Percentiles rank a stretch among this genome's conserved stretches.
Evolutionary conservation across 1,140 invertebrate species (phyloP).

Genomic region (Drosophila sp.): DNA sequence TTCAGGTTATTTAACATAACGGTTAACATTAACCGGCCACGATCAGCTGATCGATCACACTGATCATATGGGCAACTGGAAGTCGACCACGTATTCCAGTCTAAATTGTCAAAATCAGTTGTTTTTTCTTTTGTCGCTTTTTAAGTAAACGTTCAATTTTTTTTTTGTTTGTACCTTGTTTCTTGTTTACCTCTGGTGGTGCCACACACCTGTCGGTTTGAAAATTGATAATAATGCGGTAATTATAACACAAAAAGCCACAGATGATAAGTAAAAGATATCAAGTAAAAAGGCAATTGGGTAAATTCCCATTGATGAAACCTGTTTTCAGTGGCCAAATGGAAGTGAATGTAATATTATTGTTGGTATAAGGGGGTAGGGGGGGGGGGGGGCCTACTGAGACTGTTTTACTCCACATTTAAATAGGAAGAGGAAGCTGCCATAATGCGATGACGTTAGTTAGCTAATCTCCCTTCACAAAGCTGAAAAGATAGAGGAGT

Average conservation of each 20-base stretch:
- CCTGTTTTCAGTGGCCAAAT: slow-evolving; percentile 5
- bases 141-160: background rate
- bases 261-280: slow-evolving; percentile 12
- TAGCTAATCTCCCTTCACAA: slow-evolving; percentile 17
- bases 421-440: slow-evolving; percentile 21
- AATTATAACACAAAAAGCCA: slow-evolving; percentile 22
- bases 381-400: background rate
- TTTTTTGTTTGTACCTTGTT: slow-evolving; percentile 3
- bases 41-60: slow-evolving; percentile 39
- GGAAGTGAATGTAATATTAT: slow-evolving; percentile 5
- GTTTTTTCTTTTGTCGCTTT: background rate
- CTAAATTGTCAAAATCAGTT: slow-evolving; percentile 34
- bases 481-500: background rate
- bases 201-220: slow-evolving; percentile 15
- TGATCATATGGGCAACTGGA: slow-evolving; percentile 37
- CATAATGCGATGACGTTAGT: background rate
- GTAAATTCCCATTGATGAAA: slow-evolving; percentile 13
- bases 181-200: slow-evolving; percentile 11
- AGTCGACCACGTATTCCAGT: slow-evolving; percentile 14
- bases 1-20: too few relatives aligned
- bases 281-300: slow-evolving; percentile 7
- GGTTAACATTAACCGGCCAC: too few relatives aligned
- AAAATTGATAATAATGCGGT: slow-evolving; percentile 32
- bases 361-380: too few relatives aligned
- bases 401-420: slow-evolving; percentile 18